These are phyloP conservation scores for Dendrocincla fuliginosa DNA, from an alignment of 2,797 vertebrate genomes.

Conservation along the genomic window DNA sequence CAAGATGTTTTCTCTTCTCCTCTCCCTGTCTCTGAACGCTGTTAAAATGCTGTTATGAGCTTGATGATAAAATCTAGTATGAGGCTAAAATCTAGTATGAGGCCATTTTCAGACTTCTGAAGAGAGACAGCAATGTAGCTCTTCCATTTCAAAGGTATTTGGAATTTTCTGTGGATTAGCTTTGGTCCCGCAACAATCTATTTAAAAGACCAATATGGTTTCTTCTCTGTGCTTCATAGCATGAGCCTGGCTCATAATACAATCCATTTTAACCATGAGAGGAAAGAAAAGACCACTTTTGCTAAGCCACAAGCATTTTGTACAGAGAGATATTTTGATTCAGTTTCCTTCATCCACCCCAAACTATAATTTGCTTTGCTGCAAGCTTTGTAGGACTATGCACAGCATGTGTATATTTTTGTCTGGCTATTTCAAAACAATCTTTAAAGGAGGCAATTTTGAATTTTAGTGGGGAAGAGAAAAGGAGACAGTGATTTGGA, in stretches of 20 bases:
- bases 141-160: slow-evolving; percentile 32
- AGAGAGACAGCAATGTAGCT: neutral
- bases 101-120: neutral
- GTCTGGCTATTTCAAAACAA: slow-evolving; percentile 16
- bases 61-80: neutral
- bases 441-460: slow-evolving; percentile 8
- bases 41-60: neutral
- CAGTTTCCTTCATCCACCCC: neutral
- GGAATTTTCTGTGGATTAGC: slow-evolving; percentile 7
- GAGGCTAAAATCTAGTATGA: neutral
- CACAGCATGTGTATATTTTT: neutral
- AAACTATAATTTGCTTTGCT: neutral
- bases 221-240: neutral
- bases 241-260: neutral
- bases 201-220: neutral
- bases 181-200: neutral
- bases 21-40: neutral
- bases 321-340: slow-evolving; percentile 25
- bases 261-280: neutral
- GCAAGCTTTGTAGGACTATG: neutral
- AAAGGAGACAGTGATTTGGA: neutral
- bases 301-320: slow-evolving; percentile 18
- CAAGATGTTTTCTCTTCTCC: neutral
- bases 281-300: slow-evolving; percentile 9
- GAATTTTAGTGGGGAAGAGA: neutral